A percentile compares a stretch with the other conserved stretches of the same genome.
Conservation (phyloP, 1,140 invertebrate genomes). For the Platyscapa corneri region DNA sequence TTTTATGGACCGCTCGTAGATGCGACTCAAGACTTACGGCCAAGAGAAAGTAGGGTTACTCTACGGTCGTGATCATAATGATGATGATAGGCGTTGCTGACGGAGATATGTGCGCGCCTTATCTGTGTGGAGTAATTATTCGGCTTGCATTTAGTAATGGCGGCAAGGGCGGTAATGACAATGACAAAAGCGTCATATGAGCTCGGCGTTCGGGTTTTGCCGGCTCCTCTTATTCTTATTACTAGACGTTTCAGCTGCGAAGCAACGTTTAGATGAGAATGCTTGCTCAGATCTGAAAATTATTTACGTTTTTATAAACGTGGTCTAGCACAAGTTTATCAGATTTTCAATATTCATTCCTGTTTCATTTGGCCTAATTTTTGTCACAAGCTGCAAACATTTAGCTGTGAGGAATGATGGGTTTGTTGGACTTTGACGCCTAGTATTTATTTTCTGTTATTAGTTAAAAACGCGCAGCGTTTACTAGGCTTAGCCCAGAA, state of each 20-base stretch:
- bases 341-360: no score
- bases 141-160: neutral
- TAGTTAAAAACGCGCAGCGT: neutral
- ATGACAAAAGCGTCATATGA: neutral
- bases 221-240: neutral
- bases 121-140: no score
- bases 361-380: neutral
- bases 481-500: no score
- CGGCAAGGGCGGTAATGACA: neutral
- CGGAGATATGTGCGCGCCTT: neutral
- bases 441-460: neutral
- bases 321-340: neutral
- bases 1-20: neutral
- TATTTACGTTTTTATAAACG: neutral
- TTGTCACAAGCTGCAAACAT: neutral
- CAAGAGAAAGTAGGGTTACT: constrained; percentile 3
- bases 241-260: neutral
- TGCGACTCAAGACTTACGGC: neutral
- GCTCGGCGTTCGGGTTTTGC: neutral
- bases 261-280: neutral
- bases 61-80: neutral
- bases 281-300: no score
- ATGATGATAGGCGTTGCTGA: neutral
- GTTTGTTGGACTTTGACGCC: neutral
- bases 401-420: neutral